These are phyloP conservation scores for Aphis gossypii DNA, from an alignment of 1,140 invertebrate genomes.

Conservation along the genomic window DNA sequence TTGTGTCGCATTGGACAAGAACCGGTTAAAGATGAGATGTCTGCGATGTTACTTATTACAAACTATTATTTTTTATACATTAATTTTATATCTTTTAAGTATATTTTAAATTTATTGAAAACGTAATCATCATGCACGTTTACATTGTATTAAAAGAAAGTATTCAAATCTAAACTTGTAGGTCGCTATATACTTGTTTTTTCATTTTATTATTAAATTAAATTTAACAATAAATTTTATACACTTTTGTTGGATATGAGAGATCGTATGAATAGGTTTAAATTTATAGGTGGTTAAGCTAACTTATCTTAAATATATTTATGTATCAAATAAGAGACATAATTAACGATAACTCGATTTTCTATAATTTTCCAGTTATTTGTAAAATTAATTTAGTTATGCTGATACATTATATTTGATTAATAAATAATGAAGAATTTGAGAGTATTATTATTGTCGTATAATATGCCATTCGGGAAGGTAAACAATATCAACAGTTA, in stretches of 20 bases:
- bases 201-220: not conserved
- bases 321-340: not conserved
- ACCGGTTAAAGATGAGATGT: not conserved
- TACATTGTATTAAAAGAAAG: not conserved
- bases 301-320: not conserved
- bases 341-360: not conserved
- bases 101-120: not conserved
- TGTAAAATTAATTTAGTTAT: not conserved
- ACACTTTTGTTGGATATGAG: not conserved
- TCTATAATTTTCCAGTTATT: not conserved
- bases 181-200: not conserved
- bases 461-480: not conserved
- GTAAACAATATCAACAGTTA: not conserved
- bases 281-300: not conserved
- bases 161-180: no score
- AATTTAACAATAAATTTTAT: not conserved
- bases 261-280: not conserved
- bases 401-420: not conserved
- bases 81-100: not conserved
- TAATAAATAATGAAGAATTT: not conserved
- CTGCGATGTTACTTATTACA: not conserved
- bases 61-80: not conserved
- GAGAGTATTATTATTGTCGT: not conserved
- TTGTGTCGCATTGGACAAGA: not conserved
- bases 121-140: not conserved